A percentile compares a stretch with the other conserved stretches of the same genome.
These are phyloP conservation scores for Brassicogethes aeneus DNA, from an alignment of 2,888 invertebrate species.

Conservation along the genomic window DNA sequence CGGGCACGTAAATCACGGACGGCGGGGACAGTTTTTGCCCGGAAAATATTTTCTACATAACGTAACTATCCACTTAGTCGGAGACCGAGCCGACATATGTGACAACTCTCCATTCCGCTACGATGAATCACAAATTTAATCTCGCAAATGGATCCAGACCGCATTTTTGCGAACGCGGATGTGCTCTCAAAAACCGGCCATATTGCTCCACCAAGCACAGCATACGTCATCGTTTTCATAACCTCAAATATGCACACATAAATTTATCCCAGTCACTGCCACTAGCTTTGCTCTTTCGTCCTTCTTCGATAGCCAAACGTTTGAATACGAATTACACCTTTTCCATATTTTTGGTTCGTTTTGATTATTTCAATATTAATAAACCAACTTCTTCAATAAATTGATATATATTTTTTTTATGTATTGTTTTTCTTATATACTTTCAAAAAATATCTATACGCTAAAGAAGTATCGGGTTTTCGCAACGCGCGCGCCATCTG, in stretches of 20 bases:
- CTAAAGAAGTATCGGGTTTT: too few relatives aligned
- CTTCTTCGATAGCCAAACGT: too few relatives aligned
- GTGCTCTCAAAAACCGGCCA: constrained; percentile 26
- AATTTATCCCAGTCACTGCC: too few relatives aligned
- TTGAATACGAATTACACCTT: too few relatives aligned
- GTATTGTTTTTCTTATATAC: too few relatives aligned
- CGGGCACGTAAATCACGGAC: constrained; percentile 27
- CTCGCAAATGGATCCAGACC: constrained; percentile 57
- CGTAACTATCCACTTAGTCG: constrained; percentile 41
- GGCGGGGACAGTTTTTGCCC: constrained; percentile 30
- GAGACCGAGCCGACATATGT: constrained; percentile 51
- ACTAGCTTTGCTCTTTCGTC: too few relatives aligned
- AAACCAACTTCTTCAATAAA: too few relatives aligned
- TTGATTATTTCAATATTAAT: too few relatives aligned
- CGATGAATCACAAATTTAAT: constrained; percentile 61
- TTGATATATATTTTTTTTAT: too few relatives aligned
- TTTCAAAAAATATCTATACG: too few relatives aligned
- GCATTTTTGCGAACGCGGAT: constrained; percentile 29
- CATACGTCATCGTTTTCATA: constrained; percentile 30
- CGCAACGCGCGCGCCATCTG: too few relatives aligned
- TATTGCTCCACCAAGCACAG: constrained; percentile 38
- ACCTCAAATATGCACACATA: constrained; percentile 14
- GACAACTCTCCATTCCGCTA: constrained; percentile 50
- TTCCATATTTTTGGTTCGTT: too few relatives aligned
- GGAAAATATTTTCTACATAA: constrained; percentile 40